Evolutionary conservation across 1,140 invertebrate species (phyloP), one percentile per base, ranked within the genome.

Genomic region (Leptopilina boulardi): DNA sequence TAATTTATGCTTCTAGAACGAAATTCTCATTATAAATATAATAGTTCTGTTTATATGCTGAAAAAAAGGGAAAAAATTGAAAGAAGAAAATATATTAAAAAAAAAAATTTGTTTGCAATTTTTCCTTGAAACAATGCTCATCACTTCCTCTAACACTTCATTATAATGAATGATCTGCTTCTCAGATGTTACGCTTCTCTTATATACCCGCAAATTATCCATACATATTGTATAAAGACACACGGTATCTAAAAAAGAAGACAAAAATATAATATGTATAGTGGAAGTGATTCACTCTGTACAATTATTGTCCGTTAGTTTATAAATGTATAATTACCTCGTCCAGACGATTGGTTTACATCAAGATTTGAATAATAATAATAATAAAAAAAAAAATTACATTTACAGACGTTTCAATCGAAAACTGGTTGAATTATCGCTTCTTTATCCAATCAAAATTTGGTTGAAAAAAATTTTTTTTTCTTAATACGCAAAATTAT

Each of bases 241-340:
- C 13, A 9, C 11, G 15, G 26, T 66, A 15, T 66, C 59, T 66
- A 13, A 66, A 30, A 66, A 26, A 59, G 3, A 11, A 66, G 9
- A n/a, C n/a, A 3, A n/a, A 10, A 66, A 11, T 15, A 23, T 23
- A 66, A 11, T 15, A 66, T 23, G 15, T 15, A 13, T 66, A 30
- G 59, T 38, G 23, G 59, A 30, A 66, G 18, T 66, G 59, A 66
- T 66, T 66, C 59, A 66, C 23, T 66, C 23, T 66, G 21, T 66
- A 26, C 56, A 30, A 66, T 66, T n/a, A 66, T 34, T 66, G 59
- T n/a, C 15, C 23, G 59, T 66, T 66, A 66, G 59, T 66, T 66
- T 4, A 66, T 66, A 30, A 66, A 34, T 66, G 13, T 66, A 66
- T 66, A 66, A 66, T 66, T 34, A 66, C 15, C 23, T 66, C 26